Base-by-base conservation (phyloP, 2,113 vertebrate species). In the Ivindomyrus marchei region DNA sequence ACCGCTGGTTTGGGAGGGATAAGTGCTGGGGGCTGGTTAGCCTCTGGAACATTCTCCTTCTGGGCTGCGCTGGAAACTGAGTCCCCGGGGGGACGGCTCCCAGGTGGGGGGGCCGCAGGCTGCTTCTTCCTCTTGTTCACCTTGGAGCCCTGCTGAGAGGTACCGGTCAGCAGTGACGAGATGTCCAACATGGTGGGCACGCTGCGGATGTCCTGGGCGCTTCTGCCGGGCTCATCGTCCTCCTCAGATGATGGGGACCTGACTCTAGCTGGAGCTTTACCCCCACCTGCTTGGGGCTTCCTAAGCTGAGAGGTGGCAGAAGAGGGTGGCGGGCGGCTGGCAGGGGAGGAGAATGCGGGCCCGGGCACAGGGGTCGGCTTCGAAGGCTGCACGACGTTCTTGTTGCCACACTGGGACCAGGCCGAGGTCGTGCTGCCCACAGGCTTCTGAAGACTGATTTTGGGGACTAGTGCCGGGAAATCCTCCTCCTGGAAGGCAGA, bases 401-500 rank as follows among this genome's bases (percentile, higher is more conserved):
- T 98, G 70, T 92, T 91, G 85, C 96, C 92, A 8, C 94, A 89
- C 0, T 94, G 96, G 85, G 94, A 96, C 98, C 98, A 99, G 0
- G 98, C 98, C 0, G 98, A 98, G 0, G 93, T 94, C 56, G 96
- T 92, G 89, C 94, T 94, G 0, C 96, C 94, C 0, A 97, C 52
- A 0, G 95, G 92, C 80, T 95, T 96, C 3, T 90, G 91, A 9
- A 95, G 96, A 70, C 92, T 97, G 21, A 96, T 94, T 62, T 95
- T 98, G 90, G 98, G 97, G 83, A 99, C 97, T 1, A 99, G 94
- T 11, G 98, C 98, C 0, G 98, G 98, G 90, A 99, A 99, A 92
- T 99, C 98, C 56, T 99, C 98, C 66, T 99, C 98, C 3, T 98
- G 98, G 92, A 99, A 99, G 46, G 97, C 95, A 0, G 96, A 95